Base-by-base conservation (phyloP, 2,888 invertebrate genomes). In the Cancer borealis region DNA sequence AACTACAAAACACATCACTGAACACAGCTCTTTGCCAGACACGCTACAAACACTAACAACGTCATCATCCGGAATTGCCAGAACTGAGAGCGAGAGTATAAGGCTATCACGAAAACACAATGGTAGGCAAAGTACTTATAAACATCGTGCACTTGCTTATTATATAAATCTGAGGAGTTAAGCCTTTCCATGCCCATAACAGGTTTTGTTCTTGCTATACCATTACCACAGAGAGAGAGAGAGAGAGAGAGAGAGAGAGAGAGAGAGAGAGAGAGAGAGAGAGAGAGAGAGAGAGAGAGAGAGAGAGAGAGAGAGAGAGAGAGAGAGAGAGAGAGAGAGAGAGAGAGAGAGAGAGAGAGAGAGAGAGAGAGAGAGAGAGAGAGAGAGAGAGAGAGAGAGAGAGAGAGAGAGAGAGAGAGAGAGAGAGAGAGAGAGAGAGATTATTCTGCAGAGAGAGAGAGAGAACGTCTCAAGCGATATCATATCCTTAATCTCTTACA, bases 301-400 rank as follows among this genome's bases (percentile, higher is more conserved):
- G 66, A 66, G n/a, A 66, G 66, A 66, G n/a, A n/a, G n/a, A n/a
- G 66, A 66, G 66, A 66, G 66, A 66, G 66, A 66, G 66, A 66
- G 66, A 66, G 66, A 66, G 66, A 66, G 66, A 66, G 66, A 66
- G 66, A 66, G 66, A 73, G 73, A 73, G 73, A 73, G 73, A 73
- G 73, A 73, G 73, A 73, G 73, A 73, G 73, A 73, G 73, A 73
- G 73, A 73, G 73, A 73, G 73, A 73, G 73, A 73, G 73, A 73
- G 73, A 73, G 73, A 73, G 73, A 73, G 73, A 73, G 73, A 73
- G 73, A 73, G 73, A 73, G 73, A 73, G 73, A 73, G 73, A 73
- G 73, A 73, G 73, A 73, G 73, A 21, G 26, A 73, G 66, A 66
- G 66, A 66, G 66, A 66, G 66, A 66, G 66, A 66, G 66, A 66